Evolutionary conservation across 2,888 invertebrate genomes (phyloP).

Genomic region (Drosophila austrosaltans): DNA sequence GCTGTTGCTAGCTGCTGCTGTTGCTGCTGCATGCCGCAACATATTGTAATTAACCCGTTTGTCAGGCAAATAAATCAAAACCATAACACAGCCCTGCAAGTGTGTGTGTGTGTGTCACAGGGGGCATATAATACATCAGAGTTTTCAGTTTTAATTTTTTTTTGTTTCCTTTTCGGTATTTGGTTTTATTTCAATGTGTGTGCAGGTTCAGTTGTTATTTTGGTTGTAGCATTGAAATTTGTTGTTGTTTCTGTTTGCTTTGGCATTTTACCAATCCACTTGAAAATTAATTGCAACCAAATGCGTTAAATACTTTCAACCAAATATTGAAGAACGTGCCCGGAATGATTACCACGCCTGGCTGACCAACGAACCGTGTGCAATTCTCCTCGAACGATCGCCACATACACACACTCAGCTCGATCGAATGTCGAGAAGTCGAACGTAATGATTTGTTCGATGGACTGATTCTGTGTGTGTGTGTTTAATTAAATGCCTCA

Average conservation of each 20-base stretch:
- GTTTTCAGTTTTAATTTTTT: conserved; percentile 24
- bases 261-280: conserved; percentile 48
- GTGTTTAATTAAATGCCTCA: conserved; percentile 48
- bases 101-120: conserved; percentile 1
- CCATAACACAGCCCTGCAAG: conserved; percentile 19
- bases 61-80: conserved; percentile 68
- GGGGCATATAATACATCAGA: conserved; percentile 34
- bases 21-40: conserved; percentile 45
- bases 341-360: conserved; percentile 13
- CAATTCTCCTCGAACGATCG: conserved; percentile 5
- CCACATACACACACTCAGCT: not conserved
- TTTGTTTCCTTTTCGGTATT: not conserved
- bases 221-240: conserved; percentile 37
- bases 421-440: not conserved
- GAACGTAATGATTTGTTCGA: conserved; percentile 17
- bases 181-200: not conserved
- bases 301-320: conserved; percentile 50
- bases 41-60: conserved; percentile 68
- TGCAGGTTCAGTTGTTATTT: conserved; percentile 21
- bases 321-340: conserved; percentile 37
- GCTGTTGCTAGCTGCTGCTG: too few relatives aligned
- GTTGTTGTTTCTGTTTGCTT: conserved; percentile 23
- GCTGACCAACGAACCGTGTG: conserved; percentile 1
- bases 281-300: conserved; percentile 54
- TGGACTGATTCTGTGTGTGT: conserved; percentile 31